Evolutionary conservation across 2,797 vertebrate genomes (phyloP).

Genomic region (Antrozous pallidus): DNA sequence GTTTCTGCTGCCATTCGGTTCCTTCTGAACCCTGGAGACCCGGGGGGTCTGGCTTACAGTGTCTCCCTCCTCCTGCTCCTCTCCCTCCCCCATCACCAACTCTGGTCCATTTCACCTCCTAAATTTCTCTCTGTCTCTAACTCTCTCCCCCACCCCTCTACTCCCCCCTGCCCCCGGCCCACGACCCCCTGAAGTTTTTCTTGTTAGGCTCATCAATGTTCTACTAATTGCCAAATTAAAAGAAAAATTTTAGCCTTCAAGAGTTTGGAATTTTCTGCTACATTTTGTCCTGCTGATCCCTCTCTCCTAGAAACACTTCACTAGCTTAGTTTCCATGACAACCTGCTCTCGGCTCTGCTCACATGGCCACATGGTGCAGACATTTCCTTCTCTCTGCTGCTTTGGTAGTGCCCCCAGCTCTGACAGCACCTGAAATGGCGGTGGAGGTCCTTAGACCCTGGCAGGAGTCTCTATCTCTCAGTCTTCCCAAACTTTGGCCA

Average conservation of each 20-base stretch:
- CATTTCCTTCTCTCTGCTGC: conserved; percentile 50
- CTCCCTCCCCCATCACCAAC: background rate
- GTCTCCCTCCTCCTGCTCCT: background rate
- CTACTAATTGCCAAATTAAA: conserved; percentile 70
- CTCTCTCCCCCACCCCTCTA: no score
- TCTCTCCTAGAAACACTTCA: conserved; percentile 49
- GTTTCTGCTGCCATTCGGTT: background rate
- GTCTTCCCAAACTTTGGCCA: background rate
- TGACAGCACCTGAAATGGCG: conserved; percentile 10
- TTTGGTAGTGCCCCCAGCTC: background rate
- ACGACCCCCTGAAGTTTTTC: conserved; percentile 3
- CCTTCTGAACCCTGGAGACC: background rate
- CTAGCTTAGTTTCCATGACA: conserved; percentile 71
- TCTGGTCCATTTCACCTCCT: background rate
- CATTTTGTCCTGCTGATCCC: conserved; percentile 65
- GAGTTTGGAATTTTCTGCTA: conserved; percentile 66
- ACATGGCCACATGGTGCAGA: conserved; percentile 8
- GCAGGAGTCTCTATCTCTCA: background rate
- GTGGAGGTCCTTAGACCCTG: background rate
- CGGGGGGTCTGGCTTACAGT: background rate
- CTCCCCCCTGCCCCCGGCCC: background rate
- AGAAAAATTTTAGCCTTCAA: conserved; percentile 58
- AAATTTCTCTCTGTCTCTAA: background rate
- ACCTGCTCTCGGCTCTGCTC: conserved; percentile 50
- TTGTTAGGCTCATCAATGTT: conserved; percentile 59